Evolutionary conservation across 2,113 vertebrate genomes (phyloP), one percentile per base, ranked within the genome.

Genomic region (Pachycephala philippinensis): DNA sequence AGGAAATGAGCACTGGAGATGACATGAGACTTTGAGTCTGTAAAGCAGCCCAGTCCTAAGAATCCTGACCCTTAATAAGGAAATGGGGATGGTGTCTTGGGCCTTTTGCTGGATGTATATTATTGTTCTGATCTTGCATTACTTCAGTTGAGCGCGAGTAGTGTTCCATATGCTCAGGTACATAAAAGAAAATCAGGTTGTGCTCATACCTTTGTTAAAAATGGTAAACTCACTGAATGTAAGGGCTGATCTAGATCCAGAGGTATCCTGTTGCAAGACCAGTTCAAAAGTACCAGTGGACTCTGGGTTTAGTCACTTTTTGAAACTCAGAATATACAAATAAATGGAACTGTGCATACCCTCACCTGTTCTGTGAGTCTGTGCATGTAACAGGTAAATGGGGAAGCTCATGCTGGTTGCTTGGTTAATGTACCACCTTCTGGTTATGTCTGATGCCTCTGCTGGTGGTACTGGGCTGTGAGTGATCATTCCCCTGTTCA

Each of bases 311-410:
- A 52, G 17, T 68, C 16, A 47, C 11, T 60, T 86, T 49, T n/a
- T 87, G 19, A 26, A 50, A 65, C 15, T 64, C 16, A 35, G 68
- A 61, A 9, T 65, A 7, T 26, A 24, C 0, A 3, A 53, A 40
- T 44, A 52, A 72, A 47, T 49, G n/a, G 26, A 72, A 13, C 7
- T 27, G n/a, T 80, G 57, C 26, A 15, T n/a, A 3, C 5, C 10
- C 6, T 17, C 47, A 3, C 21, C 13, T 61, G 39, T 40, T 84
- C 20, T 54, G 15, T 70, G 26, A 35, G 66, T 26, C 8, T 61
- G 0, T n/a, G 21, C 3, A 2, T 24, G 35, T 33, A 30, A 6
- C 5, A 3, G 53, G 22, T 15, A 11, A 20, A 17, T 45, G 52
- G 21, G 47, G 39, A 84, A 42, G 44, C 66, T 90, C 7, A 0